A percentile compares a stretch with the other conserved stretches of the same genome.
phyloP scores from a whole-genome alignment of 2,888 invertebrate genomes.

The Tanypteryx hageni region DNA sequence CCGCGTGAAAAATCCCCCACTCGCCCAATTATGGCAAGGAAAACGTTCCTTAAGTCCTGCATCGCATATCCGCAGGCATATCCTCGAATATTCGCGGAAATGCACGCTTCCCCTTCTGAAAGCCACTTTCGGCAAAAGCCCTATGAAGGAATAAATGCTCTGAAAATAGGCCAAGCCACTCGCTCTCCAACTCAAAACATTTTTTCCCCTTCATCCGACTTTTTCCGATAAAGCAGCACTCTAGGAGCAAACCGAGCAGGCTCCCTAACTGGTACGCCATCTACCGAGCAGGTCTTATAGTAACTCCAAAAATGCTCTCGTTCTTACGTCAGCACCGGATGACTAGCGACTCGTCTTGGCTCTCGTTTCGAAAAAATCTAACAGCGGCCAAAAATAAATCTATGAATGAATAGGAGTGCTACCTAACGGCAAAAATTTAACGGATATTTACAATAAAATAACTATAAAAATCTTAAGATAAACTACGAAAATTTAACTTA shows the following conservation, averaged over 20 bases:
- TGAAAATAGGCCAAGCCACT: background rate
- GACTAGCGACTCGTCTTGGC: background rate
- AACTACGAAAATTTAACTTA: too few relatives aligned
- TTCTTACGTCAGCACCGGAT: slow-evolving; percentile 8
- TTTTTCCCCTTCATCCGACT: background rate
- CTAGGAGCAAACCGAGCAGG: background rate
- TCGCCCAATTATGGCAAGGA: background rate
- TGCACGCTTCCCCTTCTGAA: background rate
- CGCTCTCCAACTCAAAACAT: background rate
- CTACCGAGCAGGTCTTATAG: slow-evolving; percentile 39
- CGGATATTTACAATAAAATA: too few relatives aligned
- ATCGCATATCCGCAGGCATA: background rate
- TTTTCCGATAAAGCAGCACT: slow-evolving; percentile 14
- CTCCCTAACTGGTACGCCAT: slow-evolving; percentile 38
- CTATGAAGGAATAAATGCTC: background rate
- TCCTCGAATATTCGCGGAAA: background rate
- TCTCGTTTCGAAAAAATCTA: background rate
- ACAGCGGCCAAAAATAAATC: background rate
- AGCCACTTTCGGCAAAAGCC: background rate
- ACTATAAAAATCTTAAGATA: too few relatives aligned
- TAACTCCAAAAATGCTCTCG: slow-evolving; percentile 19
- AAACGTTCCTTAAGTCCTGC: background rate
- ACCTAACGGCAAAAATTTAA: too few relatives aligned
- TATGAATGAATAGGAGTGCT: background rate
- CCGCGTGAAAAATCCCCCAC: background rate